Evolutionary conservation across 2,113 vertebrate genomes (phyloP).

Genomic region (Epinephelus cyanopodus): DNA sequence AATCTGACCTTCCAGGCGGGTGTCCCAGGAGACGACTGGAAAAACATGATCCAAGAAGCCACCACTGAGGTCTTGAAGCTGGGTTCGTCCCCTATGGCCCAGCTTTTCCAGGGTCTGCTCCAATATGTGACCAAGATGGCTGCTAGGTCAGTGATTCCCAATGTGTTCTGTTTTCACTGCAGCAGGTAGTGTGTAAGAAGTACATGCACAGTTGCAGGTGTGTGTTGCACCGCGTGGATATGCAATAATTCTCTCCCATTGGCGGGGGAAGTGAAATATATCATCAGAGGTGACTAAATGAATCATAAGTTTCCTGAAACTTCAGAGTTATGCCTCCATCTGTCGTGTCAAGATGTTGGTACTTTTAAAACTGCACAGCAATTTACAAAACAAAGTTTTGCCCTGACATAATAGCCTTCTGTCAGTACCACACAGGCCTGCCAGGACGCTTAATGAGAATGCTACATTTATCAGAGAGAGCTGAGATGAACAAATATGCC

Average conservation of each 20-base stretch:
- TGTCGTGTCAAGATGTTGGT: conserved; percentile 21
- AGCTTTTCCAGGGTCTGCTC: conserved; percentile 91
- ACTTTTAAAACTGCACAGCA: conserved; percentile 16
- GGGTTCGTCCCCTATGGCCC: conserved; percentile 87
- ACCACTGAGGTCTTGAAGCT: conserved; percentile 92
- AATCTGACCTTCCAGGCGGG: conserved; percentile 81
- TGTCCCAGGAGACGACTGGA: conserved; percentile 88
- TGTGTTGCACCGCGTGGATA: not conserved
- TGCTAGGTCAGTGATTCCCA: conserved; percentile 84
- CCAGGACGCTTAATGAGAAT: conserved; percentile 23
- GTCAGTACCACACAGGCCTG: conserved; percentile 18
- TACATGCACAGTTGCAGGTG: not conserved
- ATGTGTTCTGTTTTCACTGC: not conserved
- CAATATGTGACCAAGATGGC: conserved; percentile 91
- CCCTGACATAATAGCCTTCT: conserved; percentile 41
- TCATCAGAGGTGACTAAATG: not conserved
- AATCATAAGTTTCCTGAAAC: not conserved
- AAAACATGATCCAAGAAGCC: conserved; percentile 91
- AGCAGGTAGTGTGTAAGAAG: not conserved
- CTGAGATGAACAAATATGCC: conserved; percentile 23
- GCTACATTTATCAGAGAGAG: conserved; percentile 18
- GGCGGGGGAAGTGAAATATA: not conserved
- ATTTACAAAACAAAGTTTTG: conserved; percentile 23
- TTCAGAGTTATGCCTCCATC: conserved; percentile 21
- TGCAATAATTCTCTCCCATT: not conserved